Evolutionary conservation across 2,888 invertebrate genomes (phyloP), one percentile per base, ranked within the genome.

Genomic region (Ganaspis brasiliensis): DNA sequence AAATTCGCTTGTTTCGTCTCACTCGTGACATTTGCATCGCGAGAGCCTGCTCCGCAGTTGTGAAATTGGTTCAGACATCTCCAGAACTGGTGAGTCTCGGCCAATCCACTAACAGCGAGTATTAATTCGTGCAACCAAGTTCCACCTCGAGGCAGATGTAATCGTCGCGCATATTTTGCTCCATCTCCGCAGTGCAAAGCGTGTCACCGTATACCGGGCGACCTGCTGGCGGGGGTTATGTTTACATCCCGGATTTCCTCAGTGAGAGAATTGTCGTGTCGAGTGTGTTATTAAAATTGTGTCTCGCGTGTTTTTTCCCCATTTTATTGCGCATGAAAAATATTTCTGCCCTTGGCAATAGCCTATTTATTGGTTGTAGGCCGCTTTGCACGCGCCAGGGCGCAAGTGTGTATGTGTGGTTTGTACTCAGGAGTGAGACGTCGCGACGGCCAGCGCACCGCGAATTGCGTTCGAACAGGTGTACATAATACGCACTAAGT

Each of bases 301-400:
- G 76, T 75, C 79, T 79, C 77, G 76, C 72, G 72, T 77, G 67
- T 72, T 72, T 63, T 57, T 63, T 57, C 73, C 49, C 73, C 75
- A 57, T 72, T 81, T 82, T 87, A 91, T 91, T 92, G 91, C 92
- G 92, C 91, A 90, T 89, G 89, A 91, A 91, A 91, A 89, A 89
- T 89, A 85, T 86, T 85, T 80, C 87, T 90, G 91, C 90, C 91
- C 90, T 91, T 91, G 90, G 88, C 87, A 86, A 83, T 87, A 87
- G 89, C 87, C 86, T 84, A 87, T 87, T 87, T 83, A 79, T 73
- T 21, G 37, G 63, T 77, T 76, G 79, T 70, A 74, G 80, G 76
- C 81, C 77, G 74, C 75, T 77, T 82, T 80, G 82, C 81, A 75
- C 73, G 75, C n/a, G 57, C 49, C 49, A 55, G 71, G 61, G 75